Conservation (phyloP, 2,888 invertebrate species). For the Pseudoips prasinana region DNA sequence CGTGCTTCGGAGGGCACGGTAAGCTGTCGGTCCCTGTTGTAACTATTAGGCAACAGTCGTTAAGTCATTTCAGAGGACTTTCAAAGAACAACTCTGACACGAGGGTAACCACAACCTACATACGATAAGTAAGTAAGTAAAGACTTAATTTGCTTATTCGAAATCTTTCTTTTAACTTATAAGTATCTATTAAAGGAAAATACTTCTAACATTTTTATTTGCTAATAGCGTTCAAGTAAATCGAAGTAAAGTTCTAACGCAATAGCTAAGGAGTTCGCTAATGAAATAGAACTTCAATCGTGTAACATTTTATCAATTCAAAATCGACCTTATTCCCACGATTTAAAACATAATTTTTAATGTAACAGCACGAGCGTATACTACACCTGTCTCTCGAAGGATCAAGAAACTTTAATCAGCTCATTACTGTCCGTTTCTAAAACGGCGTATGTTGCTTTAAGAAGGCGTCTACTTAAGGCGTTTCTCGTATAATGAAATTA, state of each 20-base stretch:
- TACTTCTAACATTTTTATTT: no score
- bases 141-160: no score
- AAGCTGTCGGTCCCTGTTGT: no score
- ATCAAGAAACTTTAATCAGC: constrained; percentile 70
- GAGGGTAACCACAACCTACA: no score
- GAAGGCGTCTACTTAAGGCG: constrained; percentile 47
- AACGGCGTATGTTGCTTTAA: constrained; percentile 52
- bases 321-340: constrained; percentile 47
- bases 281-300: constrained; percentile 57
- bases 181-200: no score
- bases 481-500: constrained; percentile 61
- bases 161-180: no score
- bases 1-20: no score
- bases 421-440: constrained; percentile 49
- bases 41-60: no score
- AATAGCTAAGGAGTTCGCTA: constrained; percentile 52
- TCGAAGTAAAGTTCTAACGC: constrained; percentile 41
- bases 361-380: constrained; percentile 33
- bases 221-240: no score
- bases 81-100: no score
- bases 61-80: no score
- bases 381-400: constrained; percentile 67
- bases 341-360: constrained; percentile 38
- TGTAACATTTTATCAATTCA: constrained; percentile 29
- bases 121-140: no score